These are phyloP conservation scores for Bos indicus DNA, from an alignment of 2,113 vertebrate genomes.

Conservation along the genomic window DNA sequence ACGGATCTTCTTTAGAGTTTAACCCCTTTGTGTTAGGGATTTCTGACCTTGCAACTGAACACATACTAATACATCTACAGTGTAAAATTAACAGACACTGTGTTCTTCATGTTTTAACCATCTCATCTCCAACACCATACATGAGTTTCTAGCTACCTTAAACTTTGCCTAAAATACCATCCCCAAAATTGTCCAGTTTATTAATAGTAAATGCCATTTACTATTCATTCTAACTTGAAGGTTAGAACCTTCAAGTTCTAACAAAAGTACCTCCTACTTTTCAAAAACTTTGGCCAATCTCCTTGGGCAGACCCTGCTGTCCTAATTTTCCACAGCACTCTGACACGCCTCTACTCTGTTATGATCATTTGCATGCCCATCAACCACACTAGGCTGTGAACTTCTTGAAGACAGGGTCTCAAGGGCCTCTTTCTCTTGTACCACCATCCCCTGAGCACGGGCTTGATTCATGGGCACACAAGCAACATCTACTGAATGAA, in stretches of 20 bases:
- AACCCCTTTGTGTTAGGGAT: not conserved
- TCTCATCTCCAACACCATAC: not conserved
- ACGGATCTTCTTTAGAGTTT: not conserved
- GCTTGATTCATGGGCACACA: not conserved
- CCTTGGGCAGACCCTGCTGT: not conserved
- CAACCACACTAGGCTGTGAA: conserved; percentile 3
- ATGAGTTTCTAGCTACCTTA: not conserved
- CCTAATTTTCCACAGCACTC: not conserved
- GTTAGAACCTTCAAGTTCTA: not conserved
- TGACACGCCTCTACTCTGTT: not conserved
- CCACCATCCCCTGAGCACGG: no score
- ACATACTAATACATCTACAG: not conserved
- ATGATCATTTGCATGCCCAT: not conserved
- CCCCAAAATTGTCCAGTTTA: not conserved
- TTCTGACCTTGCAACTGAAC: not conserved
- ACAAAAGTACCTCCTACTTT: not conserved
- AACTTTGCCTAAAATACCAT: not conserved
- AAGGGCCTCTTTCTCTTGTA: not conserved
- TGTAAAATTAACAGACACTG: not conserved
- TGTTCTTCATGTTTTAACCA: not conserved
- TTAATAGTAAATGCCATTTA: not conserved
- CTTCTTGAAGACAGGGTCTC: not conserved
- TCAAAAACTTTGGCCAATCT: not conserved
- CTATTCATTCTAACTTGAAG: no score
- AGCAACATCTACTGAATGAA: not conserved